Evolutionary conservation across 2,888 invertebrate species (phyloP).

Genomic region (Drosophila mimica): DNA sequence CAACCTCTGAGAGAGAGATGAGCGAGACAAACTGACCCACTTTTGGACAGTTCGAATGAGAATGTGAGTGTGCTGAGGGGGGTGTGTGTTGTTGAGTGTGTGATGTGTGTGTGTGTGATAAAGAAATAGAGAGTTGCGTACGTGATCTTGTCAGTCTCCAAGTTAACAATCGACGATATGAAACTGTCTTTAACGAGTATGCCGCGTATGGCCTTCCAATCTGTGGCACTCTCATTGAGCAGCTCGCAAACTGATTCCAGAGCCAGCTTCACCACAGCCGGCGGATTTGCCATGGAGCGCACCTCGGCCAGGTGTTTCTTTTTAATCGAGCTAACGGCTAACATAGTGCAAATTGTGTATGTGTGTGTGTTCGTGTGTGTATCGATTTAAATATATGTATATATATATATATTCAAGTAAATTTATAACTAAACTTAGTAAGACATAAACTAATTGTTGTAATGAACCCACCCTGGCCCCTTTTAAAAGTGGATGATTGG

Average conservation of each 20-base stretch:
- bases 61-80: slow-evolving; percentile 17
- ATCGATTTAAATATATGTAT: slow-evolving; percentile 37
- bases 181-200: slow-evolving; percentile 98
- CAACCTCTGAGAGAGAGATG: slow-evolving; percentile 31
- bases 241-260: slow-evolving; percentile 97
- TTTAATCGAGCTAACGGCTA: slow-evolving; percentile 97
- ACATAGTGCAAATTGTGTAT: slow-evolving; percentile 35
- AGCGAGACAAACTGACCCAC: background rate
- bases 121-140: slow-evolving; percentile 85
- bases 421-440: slow-evolving; percentile 34
- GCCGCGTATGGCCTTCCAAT: slow-evolving; percentile 97
- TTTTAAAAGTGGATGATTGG: slow-evolving; percentile 4
- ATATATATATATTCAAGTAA: slow-evolving; percentile 17
- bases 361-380: slow-evolving; percentile 25
- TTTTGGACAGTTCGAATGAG: slow-evolving; percentile 15
- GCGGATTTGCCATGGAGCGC: slow-evolving; percentile 97
- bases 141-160: slow-evolving; percentile 96
- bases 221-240: slow-evolving; percentile 94
- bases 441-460: slow-evolving; percentile 16
- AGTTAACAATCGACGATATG: slow-evolving; percentile 96
- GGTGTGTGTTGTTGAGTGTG: slow-evolving; percentile 2
- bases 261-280: slow-evolving; percentile 95
- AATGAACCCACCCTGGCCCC: slow-evolving; percentile 15
- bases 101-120: slow-evolving; percentile 15
- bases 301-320: slow-evolving; percentile 98